Base-by-base conservation (phyloP, 1,140 invertebrate species). In the Drosophila nasuta region DNA sequence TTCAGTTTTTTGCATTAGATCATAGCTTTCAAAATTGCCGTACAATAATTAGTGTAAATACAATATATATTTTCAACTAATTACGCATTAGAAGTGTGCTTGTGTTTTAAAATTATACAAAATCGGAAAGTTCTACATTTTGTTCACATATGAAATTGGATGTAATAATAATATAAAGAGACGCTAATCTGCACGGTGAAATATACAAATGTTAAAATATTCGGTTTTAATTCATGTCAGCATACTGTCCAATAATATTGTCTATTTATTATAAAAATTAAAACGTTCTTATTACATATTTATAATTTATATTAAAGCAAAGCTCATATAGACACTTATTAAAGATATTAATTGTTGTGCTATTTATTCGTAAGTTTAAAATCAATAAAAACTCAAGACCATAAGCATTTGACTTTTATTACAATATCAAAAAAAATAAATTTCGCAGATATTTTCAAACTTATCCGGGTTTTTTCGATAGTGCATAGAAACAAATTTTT, bases 281-380 rank as follows among this genome's bases (percentile, higher is more conserved):
- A 57, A 45, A 10, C 13, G 17, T 66, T 67, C 62, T 56, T 56
- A 68, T n/a, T 68, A 38, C 1, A 63, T 46, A 77, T 60, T 58
- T 72, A 74, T 57, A 45, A 69, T 79, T 85, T 67, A 30, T 64
- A 56, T 15, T 52, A 72, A 85, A 71, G 75, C 64, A 63, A 85
- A 75, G 64, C 75, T 87, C 76, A 56, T 74, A 59, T 51, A 75
- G 35, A 57, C 35, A 57, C 17, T 57, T 72, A 65, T 57, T 77
- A 33, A 75, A 59, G 10, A 82, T 88, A 87, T 88, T 69, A 71
- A 88, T 79, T 87, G 82, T 88, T 87, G 72, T 87, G 82, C 83
- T 87, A 75, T 77, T 83, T 83, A 66, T 56, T 79, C 75, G 63
- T 88, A 87, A 87, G 76, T 77, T 75, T 63, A 62, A 71, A 63